Base-by-base conservation (phyloP, 2,888 invertebrate species). In the Drosophila maculinotata region DNA sequence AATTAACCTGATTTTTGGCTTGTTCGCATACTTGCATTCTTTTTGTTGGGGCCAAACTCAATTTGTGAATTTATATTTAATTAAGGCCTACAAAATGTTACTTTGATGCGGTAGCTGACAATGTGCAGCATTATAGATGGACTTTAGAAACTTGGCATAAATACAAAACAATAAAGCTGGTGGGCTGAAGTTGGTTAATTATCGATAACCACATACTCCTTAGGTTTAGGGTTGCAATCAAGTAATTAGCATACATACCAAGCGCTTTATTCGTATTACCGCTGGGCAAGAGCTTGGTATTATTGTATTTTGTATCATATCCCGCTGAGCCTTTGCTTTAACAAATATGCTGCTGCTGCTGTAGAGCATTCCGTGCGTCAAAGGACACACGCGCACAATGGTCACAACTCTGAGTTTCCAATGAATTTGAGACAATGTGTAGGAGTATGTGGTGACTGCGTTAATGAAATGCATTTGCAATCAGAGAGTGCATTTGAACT, bases 21-120 rank as follows among this genome's bases (percentile, higher is more conserved):
- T 20, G 20, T 20, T 20, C 20, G 20, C 28, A 28, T 10, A 28
- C n/a, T 30, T n/a, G 31, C 31, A n/a, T 41, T 15, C 48, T 6
- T 5, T 35, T 41, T 12, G 10, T 14, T 42, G n/a, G 38, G 44
- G 15, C 28, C 62, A 52, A 47, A 60, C 52, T 60, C 39, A 52
- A 60, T 64, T 60, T 47, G 36, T 30, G 33, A 41, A 15, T 8
- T 41, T 39, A 42, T 56, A 62, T 62, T 48, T 15, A 62, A 56
- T 56, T 56, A 56, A 23, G 35, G 8, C 20, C 39, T 26, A 47
- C 60, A 60, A 56, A 33, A 28, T 39, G 39, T 26, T 14, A 23
- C 49, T 30, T 30, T 10, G 28, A 41, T 20, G n/a, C 36, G 36
- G n/a, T 38, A 54, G 44, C 14, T 33, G 15, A 10, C 20, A 31